A percentile compares a stretch with the other conserved stretches of the same genome.
phyloP scores from a whole-genome alignment of 2,797 vertebrate species.

The Chloroceryle amazona region DNA sequence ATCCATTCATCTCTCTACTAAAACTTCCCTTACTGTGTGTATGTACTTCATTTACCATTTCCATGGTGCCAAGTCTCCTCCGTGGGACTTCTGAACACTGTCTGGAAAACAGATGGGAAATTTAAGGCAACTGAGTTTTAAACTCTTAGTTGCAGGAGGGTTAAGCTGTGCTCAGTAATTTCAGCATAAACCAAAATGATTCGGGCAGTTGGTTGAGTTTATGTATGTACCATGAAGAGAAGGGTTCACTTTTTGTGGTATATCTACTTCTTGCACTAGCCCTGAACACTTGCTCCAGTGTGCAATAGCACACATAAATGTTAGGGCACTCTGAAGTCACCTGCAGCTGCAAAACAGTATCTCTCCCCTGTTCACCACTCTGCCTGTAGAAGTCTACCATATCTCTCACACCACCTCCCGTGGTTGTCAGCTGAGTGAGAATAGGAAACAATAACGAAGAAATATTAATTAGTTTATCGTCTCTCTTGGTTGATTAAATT shows the following conservation, averaged over 20 bases:
- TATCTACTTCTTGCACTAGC: background rate
- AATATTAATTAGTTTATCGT: background rate
- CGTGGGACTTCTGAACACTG: background rate
- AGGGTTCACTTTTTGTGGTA: background rate
- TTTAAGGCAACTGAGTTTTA: background rate
- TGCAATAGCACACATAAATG: background rate
- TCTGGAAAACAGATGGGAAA: background rate
- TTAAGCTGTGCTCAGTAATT: background rate
- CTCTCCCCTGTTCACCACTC: background rate
- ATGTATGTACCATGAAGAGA: background rate
- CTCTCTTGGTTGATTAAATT: background rate
- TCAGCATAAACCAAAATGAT: background rate
- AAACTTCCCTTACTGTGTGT: background rate
- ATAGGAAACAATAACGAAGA: background rate
- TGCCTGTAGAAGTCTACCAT: fast-evolving
- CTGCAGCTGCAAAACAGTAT: background rate
- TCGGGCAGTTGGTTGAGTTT: background rate
- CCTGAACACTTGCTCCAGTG: background rate
- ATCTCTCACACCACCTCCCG: background rate
- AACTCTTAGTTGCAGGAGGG: background rate
- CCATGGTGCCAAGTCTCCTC: background rate
- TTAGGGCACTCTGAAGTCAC: background rate
- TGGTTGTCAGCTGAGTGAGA: background rate
- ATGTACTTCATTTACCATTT: background rate
- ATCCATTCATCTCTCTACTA: background rate